Evolutionary conservation across 2,888 invertebrate species (phyloP), one percentile per base, ranked within the genome.

Genomic region (Tryphoninae sp.): DNA sequence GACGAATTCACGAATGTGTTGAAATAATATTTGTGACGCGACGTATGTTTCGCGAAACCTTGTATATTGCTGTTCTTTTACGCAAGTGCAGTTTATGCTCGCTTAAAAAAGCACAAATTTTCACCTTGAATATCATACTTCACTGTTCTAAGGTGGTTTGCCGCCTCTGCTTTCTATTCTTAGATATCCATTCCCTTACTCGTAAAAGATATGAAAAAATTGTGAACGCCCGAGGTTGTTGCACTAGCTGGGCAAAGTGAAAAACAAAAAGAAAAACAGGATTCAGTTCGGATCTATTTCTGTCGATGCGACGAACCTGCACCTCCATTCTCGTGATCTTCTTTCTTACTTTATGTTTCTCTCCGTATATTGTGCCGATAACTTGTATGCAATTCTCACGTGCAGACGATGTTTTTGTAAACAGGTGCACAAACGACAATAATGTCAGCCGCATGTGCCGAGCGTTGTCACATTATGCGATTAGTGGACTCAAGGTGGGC

Each of bases 361-460:
- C 8, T 40, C 13, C 13, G n/a, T 69, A 45, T 11, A 45, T 53
- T 9, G 33, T 7, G 13, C 8, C 19, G 0, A 19, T n/a, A 22
- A 42, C 42, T 26, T 33, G 19, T 62, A 55, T 69, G 45, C 45
- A 13, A 3, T 53, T 42, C 9, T 6, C 8, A 2, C 53, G 33
- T 51, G 7, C 26, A 9, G 16, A 51, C 13, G 49, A 51, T 55
- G 55, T 71, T 71, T 42, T 73, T 68, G 23, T 62, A 53, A 64
- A 85, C 88, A 95, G 95, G 95, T 82, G 99, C 99, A 71, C 99
- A 99, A 93, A 97, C 98, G 49, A 99, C 99, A 2, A 98, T 99
- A 78, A 99, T 99, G 98, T 99, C 98, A 61, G 96, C 97, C 81
- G 95, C 95, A 0, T 99, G 98, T 92, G 99, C 99, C 0, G 98